These are phyloP conservation scores for Shinisaurus crocodilurus DNA, from an alignment of 2,113 vertebrate species.

Conservation along the genomic window DNA sequence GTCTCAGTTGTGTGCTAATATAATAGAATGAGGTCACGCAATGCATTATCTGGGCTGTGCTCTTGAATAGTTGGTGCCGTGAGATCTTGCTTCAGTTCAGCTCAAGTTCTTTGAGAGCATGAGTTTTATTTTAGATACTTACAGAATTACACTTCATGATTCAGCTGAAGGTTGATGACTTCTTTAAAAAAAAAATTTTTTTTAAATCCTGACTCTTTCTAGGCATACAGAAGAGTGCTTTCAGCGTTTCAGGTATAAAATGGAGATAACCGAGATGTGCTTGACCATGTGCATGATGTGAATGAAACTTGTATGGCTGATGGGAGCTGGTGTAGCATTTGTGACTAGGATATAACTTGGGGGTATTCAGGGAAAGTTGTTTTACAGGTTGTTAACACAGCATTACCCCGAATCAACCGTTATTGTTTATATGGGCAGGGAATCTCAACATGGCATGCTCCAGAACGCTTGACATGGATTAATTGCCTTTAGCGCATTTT, in stretches of 20 bases:
- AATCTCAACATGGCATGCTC: background rate
- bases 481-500: background rate
- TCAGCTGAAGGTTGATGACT: background rate
- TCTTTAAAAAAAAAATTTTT: background rate
- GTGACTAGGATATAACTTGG: background rate
- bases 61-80: constrained; percentile 10
- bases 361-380: background rate
- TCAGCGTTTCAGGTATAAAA: background rate
- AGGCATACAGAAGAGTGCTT: background rate
- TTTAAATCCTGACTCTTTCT: background rate
- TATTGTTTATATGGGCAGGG: background rate
- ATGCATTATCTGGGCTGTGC: constrained; percentile 2
- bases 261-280: background rate
- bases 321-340: background rate
- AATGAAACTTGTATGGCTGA: background rate
- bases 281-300: background rate
- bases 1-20: constrained; percentile 19
- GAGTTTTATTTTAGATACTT: constrained; percentile 14
- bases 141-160: constrained; percentile 4
- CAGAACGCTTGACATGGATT: background rate
- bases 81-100: constrained; percentile 6
- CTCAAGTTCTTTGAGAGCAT: constrained; percentile 3
- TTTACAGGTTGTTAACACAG: background rate
- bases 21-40: constrained; percentile 33
- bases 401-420: background rate